Base-by-base conservation (phyloP, 2,888 invertebrate genomes). In the Andrena chrysosceles region DNA sequence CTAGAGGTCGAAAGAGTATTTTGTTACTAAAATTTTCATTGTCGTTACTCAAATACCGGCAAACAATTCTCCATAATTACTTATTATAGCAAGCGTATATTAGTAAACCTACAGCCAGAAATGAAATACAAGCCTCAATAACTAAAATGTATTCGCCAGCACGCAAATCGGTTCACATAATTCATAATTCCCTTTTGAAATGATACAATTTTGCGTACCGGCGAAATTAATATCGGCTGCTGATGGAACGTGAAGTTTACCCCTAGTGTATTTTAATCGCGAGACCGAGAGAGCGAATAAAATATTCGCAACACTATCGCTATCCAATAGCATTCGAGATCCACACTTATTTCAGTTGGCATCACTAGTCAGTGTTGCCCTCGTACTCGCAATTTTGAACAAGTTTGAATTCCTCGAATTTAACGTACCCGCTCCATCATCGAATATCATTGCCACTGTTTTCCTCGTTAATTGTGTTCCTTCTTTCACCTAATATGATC, bases 351-450 rank as follows among this genome's bases (percentile, higher is more conserved):
- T 64, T 60, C 54, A 2, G 72, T 86, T 86, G 86, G 74, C 31
- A 74, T 7, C 31, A 59, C 71, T 73, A 3, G 2, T 54, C 76
- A 74, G 77, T 31, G 70, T 33, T 56, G 52, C 60, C 23, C 23
- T 10, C 0, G 42, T n/a, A 8, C n/a, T 13, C 54, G 7, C 26
- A 29, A 33, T 54, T 83, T 84, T 77, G n/a, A 77, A 86, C 29
- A 56, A 54, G 52, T 87, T 87, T 87, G 68, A 87, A 85, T 81
- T 66, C 60, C 8, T 59, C 26, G 33, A 68, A 72, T 67, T 63
- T 83, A 87, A 87, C 87, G 87, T 87, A 87, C 49, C 23, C 49
- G 20, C 6, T 60, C 5, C 63, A 60, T 81, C 78, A 60, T 81
- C 56, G 74, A 63, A 56, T 72, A 66, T 62, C 59, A 49, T 60